Base-by-base conservation (phyloP, 2,113 vertebrate species). In the Equus quagga region DNA sequence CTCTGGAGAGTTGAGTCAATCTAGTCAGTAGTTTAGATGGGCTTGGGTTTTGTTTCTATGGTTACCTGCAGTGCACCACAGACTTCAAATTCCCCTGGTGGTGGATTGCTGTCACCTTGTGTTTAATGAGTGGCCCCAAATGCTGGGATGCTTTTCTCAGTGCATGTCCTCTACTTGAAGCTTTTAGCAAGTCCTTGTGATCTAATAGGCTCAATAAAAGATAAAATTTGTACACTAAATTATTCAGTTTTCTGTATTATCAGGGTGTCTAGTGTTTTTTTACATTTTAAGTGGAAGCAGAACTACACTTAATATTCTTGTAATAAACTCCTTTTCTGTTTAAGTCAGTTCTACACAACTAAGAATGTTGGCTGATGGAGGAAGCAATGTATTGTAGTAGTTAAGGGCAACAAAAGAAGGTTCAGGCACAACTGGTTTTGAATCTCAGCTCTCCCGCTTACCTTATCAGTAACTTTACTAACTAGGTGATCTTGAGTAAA, bases 321-420 rank as follows among this genome's bases (percentile, higher is more conserved):
- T 83, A 97, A 75, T 95, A 90, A 95, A 36, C 11, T 15, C 26
- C 3, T 87, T 95, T 92, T 69, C 49, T 90, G 18, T 79, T 89
- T 75, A 79, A 88, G 28, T 80, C 33, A 92, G n/a, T 97, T 96
- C 67, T 87, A 56, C 5, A 69, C 67, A 95, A 81, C 4, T 19
- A 80, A 88, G 21, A 94, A 51, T 89, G 90, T 88, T 88, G 73
- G 44, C 69, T 67, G 26, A 31, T 10, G 31, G 64, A 64, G 31
- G 49, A 94, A 33, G 18, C 15, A 49, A 56, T 54, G 15, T 31
- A 14, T 95, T 76, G 65, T 69, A 84, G 62, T 75, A 64, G 73
- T 90, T 79, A 89, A 92, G 33, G 67, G 46, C 6, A 14, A 65
- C 31, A 51, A 83, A 84, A 33, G 3, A 46, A 31, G 13, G 8